Evolutionary conservation across 2,797 vertebrate genomes (phyloP), one percentile per base, ranked within the genome.

Genomic region (Dipus sagitta): DNA sequence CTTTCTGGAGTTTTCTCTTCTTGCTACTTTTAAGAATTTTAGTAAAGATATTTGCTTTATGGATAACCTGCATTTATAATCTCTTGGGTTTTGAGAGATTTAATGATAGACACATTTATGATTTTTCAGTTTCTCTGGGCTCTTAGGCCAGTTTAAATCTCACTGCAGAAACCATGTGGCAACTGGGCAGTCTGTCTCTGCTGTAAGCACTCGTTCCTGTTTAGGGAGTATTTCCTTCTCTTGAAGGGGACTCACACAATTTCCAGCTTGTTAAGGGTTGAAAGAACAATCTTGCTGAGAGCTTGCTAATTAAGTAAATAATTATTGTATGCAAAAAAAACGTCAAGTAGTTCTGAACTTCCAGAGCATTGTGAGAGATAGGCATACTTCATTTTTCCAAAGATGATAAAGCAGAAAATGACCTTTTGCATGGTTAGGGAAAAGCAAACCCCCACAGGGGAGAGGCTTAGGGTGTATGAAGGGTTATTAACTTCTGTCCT

Each of bases 311-410:
- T 94, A 93, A 88, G 81, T 87, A 87, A 96, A 86, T 91, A 91
- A 91, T 96, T 92, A 94, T 92, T 94, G 3, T 96, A 94, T 96
- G 94, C 91, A 96, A 94, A 93, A 95, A 95, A 47, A 58, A 8
- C 28, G 12, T 32, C 58, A 90, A 92, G 30, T 52, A 71, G 15
- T 83, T 88, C 38, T 75, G 72, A 87, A 54, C 75, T 95, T 90
- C 80, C 81, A 80, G 34, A 95, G 30, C 67, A 23, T 1, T 62
- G 64, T 74, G 76, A 86, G 93, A 94, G 81, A 70, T 52, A 12
- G 24, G 24, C 28, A 47, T 10, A 13, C 28, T 68, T 72, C 26
- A 12, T 52, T 87, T 62, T 91, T 93, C 71, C 85, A 60, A 70
- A 89, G 87, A 91, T 15, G 34, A 47, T 77, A n/a, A 82, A 81